These are phyloP conservation scores for Hypercompe scribonia DNA, from an alignment of 2,888 invertebrate species.

Conservation along the genomic window DNA sequence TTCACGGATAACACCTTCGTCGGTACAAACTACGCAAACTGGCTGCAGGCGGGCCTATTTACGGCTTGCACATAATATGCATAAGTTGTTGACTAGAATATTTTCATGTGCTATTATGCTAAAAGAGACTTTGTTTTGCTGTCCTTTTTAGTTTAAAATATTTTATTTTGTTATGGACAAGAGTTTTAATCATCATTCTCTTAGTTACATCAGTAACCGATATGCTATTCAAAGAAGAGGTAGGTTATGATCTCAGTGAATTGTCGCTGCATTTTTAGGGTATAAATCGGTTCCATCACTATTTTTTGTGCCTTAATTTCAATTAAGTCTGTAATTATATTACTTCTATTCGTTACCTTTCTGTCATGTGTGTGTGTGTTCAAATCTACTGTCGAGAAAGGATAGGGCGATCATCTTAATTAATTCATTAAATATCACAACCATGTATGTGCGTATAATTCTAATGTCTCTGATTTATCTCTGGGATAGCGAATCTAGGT, in stretches of 20 bases:
- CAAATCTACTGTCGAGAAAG: too few relatives aligned
- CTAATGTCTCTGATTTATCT: too few relatives aligned
- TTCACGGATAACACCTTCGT: constrained; percentile 46
- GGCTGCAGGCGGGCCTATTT: constrained; percentile 24
- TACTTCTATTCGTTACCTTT: too few relatives aligned
- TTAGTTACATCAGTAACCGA: not conserved
- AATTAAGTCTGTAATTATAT: too few relatives aligned
- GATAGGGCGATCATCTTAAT: too few relatives aligned
- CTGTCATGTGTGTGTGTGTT: too few relatives aligned
- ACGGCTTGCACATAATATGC: constrained; percentile 17
- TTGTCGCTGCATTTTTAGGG: not conserved
- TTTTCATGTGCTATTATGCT: not conserved
- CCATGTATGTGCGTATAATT: too few relatives aligned
- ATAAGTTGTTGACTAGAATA: constrained; percentile 33
- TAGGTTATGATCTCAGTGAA: not conserved
- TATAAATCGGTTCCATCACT: not conserved
- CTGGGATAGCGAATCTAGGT: too few relatives aligned
- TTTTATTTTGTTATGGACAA: not conserved
- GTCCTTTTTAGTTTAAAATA: not conserved
- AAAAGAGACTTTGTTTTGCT: not conserved
- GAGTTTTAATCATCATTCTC: not conserved
- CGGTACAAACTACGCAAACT: constrained; percentile 39
- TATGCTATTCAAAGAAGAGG: not conserved
- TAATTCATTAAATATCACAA: too few relatives aligned
- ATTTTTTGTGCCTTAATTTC: too few relatives aligned